Base-by-base conservation (phyloP, 2,888 invertebrate genomes). In the Amphimallon solstitiale region DNA sequence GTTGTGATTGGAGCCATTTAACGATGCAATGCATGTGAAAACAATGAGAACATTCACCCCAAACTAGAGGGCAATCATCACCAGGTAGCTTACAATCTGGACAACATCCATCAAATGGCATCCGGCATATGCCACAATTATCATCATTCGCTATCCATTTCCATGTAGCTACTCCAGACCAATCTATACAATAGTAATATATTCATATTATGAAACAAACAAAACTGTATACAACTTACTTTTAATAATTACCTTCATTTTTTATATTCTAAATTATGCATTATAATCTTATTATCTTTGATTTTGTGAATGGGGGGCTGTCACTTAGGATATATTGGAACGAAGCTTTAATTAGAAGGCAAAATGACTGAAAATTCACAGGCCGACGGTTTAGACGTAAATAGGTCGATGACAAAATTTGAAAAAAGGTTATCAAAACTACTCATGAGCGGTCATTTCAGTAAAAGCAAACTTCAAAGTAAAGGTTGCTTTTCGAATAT, bases 21-120 rank as follows among this genome's bases (percentile, higher is more conserved):
- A 97, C 95, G 78, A 99, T 99, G 85, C 99, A 99, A 84, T 99
- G 99, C 84, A 98, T 97, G 84, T 99, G 99, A 84, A 99, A 99
- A 84, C 98, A 98, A 85, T 99, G 99, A 6, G 97, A 95, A 83
- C 99, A 99, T 79, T 94, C 93, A 68, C 99, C 98, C 96, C 97
- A 98, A 72, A 98, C 98, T 80, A 98, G 84, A 10, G 98, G 98
- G 80, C 98, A 98, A 84, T 98, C 97, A 85, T 98, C 98, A 56
- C 98, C 98, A 17, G 98, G 98, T 71, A 96, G 86, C 83, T 96
- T 95, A 84, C 98, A 98, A 83, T 98, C 98, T 1, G 97, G 95
- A 80, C 98, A 98, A 80, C 97, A 97, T 75, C 94, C 96, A 83
- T 99, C 98, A 85, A 99, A 99, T 52, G 98, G 93, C 94, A 98